Conservation (phyloP, 2,113 vertebrate species). For the Petaurus breviceps region DNA sequence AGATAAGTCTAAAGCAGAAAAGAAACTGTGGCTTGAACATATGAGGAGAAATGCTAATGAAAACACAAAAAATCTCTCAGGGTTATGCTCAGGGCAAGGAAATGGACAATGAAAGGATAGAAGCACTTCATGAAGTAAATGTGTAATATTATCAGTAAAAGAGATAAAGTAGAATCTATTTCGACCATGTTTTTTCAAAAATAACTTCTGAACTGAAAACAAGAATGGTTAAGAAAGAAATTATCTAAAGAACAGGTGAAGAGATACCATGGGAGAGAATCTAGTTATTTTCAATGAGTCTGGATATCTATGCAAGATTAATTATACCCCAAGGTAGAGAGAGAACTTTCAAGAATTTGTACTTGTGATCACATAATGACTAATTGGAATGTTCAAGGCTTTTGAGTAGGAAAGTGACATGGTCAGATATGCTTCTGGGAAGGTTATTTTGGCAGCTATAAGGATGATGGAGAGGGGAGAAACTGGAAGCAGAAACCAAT, state of each 20-base stretch:
- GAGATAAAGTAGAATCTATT: not conserved
- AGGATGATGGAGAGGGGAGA: not conserved
- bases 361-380: not conserved
- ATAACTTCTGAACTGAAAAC: not conserved
- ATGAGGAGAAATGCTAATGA: not conserved
- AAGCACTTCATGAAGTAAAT: not conserved
- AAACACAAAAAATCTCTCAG: not conserved
- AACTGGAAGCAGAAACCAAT: not conserved
- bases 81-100: not conserved
- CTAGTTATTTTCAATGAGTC: not conserved
- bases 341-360: not conserved
- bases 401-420: not conserved
- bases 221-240: not conserved
- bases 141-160: not conserved
- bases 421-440: not conserved
- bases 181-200: not conserved
- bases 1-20: not conserved
- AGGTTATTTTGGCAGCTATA: not conserved
- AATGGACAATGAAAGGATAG: not conserved
- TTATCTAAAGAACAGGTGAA: not conserved
- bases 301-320: not conserved
- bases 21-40: not conserved
- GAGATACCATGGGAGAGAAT: not conserved
- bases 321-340: not conserved
- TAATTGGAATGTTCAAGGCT: not conserved